These are phyloP conservation scores for Teleogryllus oceanicus DNA, from an alignment of 2,888 invertebrate genomes.

Conservation along the genomic window DNA sequence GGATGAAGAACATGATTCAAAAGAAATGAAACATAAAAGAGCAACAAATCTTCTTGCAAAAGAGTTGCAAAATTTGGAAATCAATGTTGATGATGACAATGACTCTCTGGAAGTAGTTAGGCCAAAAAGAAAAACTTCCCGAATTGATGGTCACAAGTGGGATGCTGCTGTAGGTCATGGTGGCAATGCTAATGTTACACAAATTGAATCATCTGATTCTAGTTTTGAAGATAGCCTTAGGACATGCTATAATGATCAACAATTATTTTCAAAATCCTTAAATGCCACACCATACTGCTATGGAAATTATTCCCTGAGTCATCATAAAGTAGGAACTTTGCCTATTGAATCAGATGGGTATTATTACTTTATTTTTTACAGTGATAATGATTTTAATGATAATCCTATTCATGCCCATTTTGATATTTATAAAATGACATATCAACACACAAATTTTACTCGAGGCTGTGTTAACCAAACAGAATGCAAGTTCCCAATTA, in stretches of 20 bases:
- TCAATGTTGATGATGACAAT: no score
- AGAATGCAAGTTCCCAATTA: conserved; percentile 69
- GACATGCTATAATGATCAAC: conserved; percentile 71
- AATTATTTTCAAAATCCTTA: conserved; percentile 69
- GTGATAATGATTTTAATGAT: conserved; percentile 73
- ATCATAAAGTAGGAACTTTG: conserved; percentile 55
- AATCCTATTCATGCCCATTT: conserved; percentile 81
- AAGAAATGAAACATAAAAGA: no score
- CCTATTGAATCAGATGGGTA: conserved; percentile 76
- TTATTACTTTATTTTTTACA: conserved; percentile 86
- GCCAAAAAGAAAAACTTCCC: no score
- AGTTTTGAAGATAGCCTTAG: conserved; percentile 77
- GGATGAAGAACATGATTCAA: no score
- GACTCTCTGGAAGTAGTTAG: no score
- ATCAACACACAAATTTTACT: conserved; percentile 68
- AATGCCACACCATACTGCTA: conserved; percentile 65
- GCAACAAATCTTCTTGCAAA: no score
- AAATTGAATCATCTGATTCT: conserved; percentile 67
- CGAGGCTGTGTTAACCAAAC: conserved; percentile 73
- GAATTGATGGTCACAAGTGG: no score
- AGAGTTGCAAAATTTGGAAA: no score
- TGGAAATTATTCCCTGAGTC: conserved; percentile 52
- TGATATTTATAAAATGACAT: conserved; percentile 80
- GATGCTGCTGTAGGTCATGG: conserved; percentile 48
- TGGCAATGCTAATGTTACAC: conserved; percentile 63